phyloP scores from a whole-genome alignment of 2,113 vertebrate species.

The Leptodactylus fuscus region DNA sequence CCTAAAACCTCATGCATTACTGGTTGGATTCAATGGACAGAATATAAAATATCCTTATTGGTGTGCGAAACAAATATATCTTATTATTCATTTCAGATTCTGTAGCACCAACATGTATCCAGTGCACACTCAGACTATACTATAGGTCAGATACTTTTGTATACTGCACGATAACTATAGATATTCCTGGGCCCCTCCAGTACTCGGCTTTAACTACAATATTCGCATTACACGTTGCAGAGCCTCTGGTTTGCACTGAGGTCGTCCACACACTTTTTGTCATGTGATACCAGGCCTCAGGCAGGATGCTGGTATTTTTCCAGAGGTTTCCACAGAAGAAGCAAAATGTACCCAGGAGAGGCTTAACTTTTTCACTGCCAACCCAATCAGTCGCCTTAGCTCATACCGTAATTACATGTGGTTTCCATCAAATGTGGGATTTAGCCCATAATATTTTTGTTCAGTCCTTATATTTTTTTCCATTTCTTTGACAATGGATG shows the following conservation, averaged over 20 bases:
- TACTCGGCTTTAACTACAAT: background rate
- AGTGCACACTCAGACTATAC: background rate
- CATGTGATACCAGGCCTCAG: constrained; percentile 38
- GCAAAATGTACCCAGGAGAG: constrained; percentile 46
- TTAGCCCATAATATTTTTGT: constrained; percentile 8
- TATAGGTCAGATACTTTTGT: background rate
- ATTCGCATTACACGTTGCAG: background rate
- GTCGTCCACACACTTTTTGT: constrained; percentile 18
- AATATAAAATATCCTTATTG: too few species aligned
- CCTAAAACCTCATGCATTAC: too few species aligned
- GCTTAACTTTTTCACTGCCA: constrained; percentile 11
- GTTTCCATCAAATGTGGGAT: constrained; percentile 39
- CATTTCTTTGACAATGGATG: constrained; percentile 7
- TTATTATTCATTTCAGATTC: background rate
- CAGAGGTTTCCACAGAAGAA: constrained; percentile 33
- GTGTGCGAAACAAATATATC: too few species aligned
- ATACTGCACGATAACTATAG: background rate
- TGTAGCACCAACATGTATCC: background rate
- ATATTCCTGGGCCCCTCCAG: background rate
- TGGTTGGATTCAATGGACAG: too few species aligned
- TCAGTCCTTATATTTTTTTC: background rate
- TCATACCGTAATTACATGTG: constrained; percentile 31
- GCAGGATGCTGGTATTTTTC: constrained; percentile 27
- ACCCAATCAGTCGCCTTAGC: background rate
- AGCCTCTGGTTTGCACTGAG: background rate